phyloP scores from a whole-genome alignment of 1,140 invertebrate species.

The Neodiprion pinetum region DNA sequence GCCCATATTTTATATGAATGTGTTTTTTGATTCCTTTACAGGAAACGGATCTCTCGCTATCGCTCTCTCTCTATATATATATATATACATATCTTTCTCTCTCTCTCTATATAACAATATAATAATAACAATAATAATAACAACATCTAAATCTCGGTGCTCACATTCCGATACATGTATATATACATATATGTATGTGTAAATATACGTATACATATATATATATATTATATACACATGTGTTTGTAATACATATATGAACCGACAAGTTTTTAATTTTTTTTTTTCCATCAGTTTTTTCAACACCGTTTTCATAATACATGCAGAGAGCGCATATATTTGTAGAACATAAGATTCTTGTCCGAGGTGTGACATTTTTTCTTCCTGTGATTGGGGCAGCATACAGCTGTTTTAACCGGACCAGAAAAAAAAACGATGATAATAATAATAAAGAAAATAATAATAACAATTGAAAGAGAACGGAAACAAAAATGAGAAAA shows the following conservation, averaged over 20 bases:
- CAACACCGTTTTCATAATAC: conserved; percentile 45
- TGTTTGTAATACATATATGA: no score
- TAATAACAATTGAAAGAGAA: conserved; percentile 27
- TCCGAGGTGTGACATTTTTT: conserved; percentile 72
- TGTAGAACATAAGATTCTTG: conserved; percentile 48
- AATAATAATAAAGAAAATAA: conserved; percentile 28
- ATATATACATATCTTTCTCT: conserved; percentile 27
- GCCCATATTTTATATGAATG: conserved; percentile 62
- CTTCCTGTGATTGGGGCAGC: conserved; percentile 73
- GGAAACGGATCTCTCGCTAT: conserved; percentile 59
- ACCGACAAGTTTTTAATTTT: background rate
- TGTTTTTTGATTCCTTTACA: conserved; percentile 64
- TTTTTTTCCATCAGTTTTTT: conserved; percentile 41
- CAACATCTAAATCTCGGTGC: conserved; percentile 28
- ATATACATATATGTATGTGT: conserved; percentile 6
- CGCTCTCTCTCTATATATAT: conserved; percentile 40
- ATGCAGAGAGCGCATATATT: conserved; percentile 12
- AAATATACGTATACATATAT: conserved; percentile 9
- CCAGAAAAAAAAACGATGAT: conserved; percentile 33
- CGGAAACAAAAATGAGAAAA: conserved; percentile 4
- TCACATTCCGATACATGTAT: conserved; percentile 25
- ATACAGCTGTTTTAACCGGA: conserved; percentile 60
- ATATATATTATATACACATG: background rate
- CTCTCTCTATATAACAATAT: conserved; percentile 22
- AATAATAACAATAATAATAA: background rate